Conservation (phyloP, 2,113 vertebrate species). For the Enhydra lutris region DNA sequence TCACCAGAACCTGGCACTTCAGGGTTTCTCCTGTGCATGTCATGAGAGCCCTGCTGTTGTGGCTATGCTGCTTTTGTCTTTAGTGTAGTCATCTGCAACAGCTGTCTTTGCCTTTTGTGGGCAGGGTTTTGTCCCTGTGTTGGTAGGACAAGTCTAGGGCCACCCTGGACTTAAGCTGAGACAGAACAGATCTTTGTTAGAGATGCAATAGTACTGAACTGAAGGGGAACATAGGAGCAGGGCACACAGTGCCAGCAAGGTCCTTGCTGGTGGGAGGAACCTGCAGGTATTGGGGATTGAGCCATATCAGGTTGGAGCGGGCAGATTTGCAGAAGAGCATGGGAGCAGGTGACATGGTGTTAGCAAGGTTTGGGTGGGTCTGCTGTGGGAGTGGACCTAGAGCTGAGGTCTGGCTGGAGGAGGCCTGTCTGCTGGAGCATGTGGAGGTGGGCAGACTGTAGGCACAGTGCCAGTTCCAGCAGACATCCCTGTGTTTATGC, state of each 20-base stretch:
- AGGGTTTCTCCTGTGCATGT: not conserved
- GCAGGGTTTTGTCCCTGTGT: not conserved
- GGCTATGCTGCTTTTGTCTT: not conserved
- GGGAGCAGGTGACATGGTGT: not conserved
- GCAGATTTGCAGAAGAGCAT: not conserved
- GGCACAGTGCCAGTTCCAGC: not conserved
- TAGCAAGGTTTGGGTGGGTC: not conserved
- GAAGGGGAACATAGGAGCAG: not conserved
- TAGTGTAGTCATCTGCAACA: not conserved
- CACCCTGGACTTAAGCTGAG: not conserved
- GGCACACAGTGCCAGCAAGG: not conserved
- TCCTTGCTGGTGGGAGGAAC: not conserved
- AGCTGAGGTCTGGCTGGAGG: not conserved
- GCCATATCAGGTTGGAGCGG: not conserved
- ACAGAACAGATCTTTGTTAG: not conserved
- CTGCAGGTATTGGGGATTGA: not conserved
- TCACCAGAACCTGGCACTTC: not conserved
- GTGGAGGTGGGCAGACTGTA: not conserved
- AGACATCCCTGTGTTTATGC: not conserved
- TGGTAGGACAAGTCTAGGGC: not conserved
- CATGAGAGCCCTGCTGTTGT: not conserved
- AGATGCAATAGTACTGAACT: not conserved
- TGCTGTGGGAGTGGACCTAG: not conserved
- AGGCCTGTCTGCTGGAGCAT: not conserved
- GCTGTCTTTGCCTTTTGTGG: not conserved